These are phyloP conservation scores for Drosophila affinis DNA, from an alignment of 2,888 invertebrate genomes.

Conservation along the genomic window DNA sequence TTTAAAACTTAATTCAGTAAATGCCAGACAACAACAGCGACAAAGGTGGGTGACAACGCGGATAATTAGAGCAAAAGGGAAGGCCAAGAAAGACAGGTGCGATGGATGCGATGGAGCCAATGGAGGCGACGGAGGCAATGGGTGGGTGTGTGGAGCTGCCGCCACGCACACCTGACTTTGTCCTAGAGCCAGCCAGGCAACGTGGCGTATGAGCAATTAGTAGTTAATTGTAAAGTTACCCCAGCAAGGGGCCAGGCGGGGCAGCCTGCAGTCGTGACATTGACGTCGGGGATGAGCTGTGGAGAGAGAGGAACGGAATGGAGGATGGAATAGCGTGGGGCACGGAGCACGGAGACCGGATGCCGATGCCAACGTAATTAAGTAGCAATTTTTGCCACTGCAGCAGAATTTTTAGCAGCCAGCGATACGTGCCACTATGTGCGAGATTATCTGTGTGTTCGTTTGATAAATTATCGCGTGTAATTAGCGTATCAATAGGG, in stretches of 20 bases:
- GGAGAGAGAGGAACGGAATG: background rate
- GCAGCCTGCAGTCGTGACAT: conserved; percentile 70
- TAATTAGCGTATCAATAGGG: conserved; percentile 75
- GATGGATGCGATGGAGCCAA: background rate
- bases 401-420: conserved; percentile 69
- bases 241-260: conserved; percentile 54
- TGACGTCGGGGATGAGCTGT: conserved; percentile 51
- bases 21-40: conserved; percentile 55
- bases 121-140: background rate
- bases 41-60: conserved; percentile 59
- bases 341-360: background rate
- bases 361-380: conserved; percentile 63
- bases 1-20: conserved; percentile 79
- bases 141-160: conserved; percentile 5
- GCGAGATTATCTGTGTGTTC: conserved; percentile 4
- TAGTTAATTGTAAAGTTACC: conserved; percentile 77
- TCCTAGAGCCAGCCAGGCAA: conserved; percentile 60
- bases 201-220: conserved; percentile 78
- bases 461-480: conserved; percentile 68
- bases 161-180: conserved; percentile 54
- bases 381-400: conserved; percentile 76
- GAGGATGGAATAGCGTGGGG: conserved; percentile 12
- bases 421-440: conserved; percentile 31
- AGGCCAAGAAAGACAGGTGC: conserved; percentile 27
- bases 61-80: conserved; percentile 71